Base-by-base conservation (phyloP, 37 sponge, comb jelly and placozoan genomes). In the Ephydatia muelleri region DNA sequence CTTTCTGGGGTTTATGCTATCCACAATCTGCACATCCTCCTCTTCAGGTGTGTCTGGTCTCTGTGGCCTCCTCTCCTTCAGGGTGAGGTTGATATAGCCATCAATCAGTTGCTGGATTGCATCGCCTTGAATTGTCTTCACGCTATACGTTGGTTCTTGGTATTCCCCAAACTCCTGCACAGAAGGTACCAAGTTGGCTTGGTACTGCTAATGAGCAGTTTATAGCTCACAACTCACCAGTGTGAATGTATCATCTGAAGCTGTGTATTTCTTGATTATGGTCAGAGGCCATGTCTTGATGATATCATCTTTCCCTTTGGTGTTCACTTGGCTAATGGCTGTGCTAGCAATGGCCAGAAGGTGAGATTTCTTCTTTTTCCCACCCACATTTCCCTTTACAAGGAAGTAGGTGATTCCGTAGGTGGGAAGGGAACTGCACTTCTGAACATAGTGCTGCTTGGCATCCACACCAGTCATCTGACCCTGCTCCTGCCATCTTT, bases 361-460 rank as follows among this genome's bases (percentile, higher is more conserved):
- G 25, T 96, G 94, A 19, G 43, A 97, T 27, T 97, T 88, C 75
- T 87, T 88, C 77, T 97, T 96, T 68, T 96, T 91, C 47, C 97
- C 99, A 29, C 93, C 86, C 96, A 99, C 95, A 90, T 93, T 97
- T 83, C 97, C 99, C 94, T 99, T 97, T 25, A 99, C 99, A 5
- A 97, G 90, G 88, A 99, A 99, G 94, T 97, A 99, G 32, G 97
- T 99, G 34, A 95, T 97, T 26, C 99, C 99, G 57, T 99, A 99
- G 14, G 99, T 99, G 30, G 91, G 86, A 70, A 99, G 94, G 28
- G 97, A 94, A 3, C 99, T 88, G 80, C 97, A 95, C 72, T 94
- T 86, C 85, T 96, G 94, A 72, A 99, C 93, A 91, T 97, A 99
- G 30, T 96, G 90, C 65, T 91, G 92, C 73, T 95, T 92, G 5